phyloP scores from a whole-genome alignment of 2,113 vertebrate species.

The Struthidea cinerea region DNA sequence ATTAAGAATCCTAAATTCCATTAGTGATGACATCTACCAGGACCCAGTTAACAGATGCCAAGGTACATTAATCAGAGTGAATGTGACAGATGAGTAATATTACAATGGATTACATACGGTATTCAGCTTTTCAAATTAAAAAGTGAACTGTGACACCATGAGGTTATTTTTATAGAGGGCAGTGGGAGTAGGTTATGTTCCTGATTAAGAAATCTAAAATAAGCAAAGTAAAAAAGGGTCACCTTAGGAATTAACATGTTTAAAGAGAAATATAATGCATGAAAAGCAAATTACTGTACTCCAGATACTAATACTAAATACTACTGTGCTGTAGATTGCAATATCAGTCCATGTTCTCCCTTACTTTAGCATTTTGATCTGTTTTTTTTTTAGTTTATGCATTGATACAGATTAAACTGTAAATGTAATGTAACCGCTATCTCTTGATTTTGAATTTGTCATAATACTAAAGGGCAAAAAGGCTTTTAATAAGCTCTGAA shows the following conservation, averaged over 20 bases:
- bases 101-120: background rate
- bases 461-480: background rate
- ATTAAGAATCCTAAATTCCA: background rate
- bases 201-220: constrained; percentile 1
- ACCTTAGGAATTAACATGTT: background rate
- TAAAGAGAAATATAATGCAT: background rate
- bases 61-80: background rate
- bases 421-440: background rate
- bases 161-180: background rate
- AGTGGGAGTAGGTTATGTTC: background rate
- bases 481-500: background rate
- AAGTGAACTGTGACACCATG: background rate
- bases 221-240: constrained; percentile 14
- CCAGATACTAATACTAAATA: background rate
- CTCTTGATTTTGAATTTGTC: background rate
- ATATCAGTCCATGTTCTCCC: background rate
- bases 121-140: constrained; percentile 14
- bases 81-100: background rate
- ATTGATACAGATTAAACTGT: background rate
- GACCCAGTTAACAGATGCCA: background rate
- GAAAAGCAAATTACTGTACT: background rate
- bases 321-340: background rate
- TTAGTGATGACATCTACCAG: background rate
- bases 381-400: background rate
- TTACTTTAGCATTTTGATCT: background rate